Conservation (phyloP, 1,140 invertebrate species). For the Daktulosphaira vitifoliae region DNA sequence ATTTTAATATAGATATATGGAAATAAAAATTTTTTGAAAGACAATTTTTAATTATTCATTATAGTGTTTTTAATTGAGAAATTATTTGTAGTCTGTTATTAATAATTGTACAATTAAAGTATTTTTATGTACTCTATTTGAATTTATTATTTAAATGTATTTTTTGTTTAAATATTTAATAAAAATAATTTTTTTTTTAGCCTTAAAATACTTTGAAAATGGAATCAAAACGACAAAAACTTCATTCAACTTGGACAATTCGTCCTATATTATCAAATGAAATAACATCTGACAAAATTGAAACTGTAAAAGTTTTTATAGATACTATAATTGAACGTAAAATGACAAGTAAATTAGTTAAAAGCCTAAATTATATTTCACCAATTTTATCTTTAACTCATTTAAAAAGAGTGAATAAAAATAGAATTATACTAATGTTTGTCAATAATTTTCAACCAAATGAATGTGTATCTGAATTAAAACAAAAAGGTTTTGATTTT, state of each 20-base stretch:
- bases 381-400: slow-evolving; percentile 56
- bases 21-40: no score
- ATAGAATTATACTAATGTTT: slow-evolving; percentile 28
- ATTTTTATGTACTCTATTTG: no score
- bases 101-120: no score
- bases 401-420: slow-evolving; percentile 57
- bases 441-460: slow-evolving; percentile 4
- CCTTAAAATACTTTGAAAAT: background rate
- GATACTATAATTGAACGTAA: slow-evolving; percentile 41
- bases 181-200: no score
- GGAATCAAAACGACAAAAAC: slow-evolving; percentile 1
- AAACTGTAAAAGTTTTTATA: slow-evolving; percentile 33
- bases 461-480: slow-evolving; percentile 4
- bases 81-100: no score
- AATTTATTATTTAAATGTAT: no score
- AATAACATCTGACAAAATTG: background rate
- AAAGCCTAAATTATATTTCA: slow-evolving; percentile 48
- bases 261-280: background rate
- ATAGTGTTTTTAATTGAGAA: no score
- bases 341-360: slow-evolving; percentile 55
- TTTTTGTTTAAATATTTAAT: no score
- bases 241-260: background rate
- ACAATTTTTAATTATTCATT: no score
- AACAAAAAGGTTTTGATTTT: slow-evolving; percentile 45
- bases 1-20: no score